Conservation (phyloP, 2,888 invertebrate genomes). For the Heliconius ethilla region DNA sequence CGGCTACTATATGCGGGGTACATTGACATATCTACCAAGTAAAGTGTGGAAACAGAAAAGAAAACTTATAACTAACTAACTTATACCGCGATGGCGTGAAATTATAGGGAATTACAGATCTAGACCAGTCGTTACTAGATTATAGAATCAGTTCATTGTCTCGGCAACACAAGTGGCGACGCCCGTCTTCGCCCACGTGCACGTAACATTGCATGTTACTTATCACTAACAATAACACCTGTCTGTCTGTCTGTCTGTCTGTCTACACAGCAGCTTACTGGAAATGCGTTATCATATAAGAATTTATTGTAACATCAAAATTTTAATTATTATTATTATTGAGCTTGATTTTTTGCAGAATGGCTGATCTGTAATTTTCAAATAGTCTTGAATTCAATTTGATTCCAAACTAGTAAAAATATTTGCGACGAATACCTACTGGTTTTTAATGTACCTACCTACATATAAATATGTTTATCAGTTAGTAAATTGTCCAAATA, state of each 20-base stretch:
- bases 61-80: not conserved
- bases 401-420: no score
- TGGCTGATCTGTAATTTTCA: not conserved
- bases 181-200: slow-evolving; percentile 33
- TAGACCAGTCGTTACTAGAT: slow-evolving; percentile 15
- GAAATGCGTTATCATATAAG: no score
- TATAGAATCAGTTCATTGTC: slow-evolving; percentile 22
- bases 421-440: no score
- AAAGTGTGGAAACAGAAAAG: not conserved
- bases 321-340: not conserved
- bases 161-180: slow-evolving; percentile 10
- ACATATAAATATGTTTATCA: not conserved
- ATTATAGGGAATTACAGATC: slow-evolving; percentile 13
- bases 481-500: not conserved
- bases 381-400: no score
- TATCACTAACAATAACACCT: not conserved
- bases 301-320: no score
- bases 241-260: no score
- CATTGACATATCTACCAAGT: not conserved
- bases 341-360: not conserved
- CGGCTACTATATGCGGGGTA: no score
- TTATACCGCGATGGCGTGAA: not conserved
- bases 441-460: no score
- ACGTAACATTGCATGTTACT: not conserved
- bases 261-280: no score